Evolutionary conservation across 2,797 vertebrate species (phyloP).

Genomic region (Sus cebifrons): DNA sequence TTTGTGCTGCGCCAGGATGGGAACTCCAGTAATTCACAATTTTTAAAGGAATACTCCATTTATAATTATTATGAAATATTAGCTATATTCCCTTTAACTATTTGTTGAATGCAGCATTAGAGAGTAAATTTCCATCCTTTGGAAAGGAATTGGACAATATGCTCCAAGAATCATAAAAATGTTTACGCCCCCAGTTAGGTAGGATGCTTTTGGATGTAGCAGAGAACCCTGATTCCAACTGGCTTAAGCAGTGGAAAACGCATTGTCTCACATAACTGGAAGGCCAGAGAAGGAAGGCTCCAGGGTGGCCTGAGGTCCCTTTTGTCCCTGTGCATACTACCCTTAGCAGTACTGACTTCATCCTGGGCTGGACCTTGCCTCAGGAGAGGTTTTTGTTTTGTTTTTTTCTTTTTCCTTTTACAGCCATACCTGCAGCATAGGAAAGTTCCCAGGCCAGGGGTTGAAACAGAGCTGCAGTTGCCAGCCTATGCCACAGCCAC

Average conservation of each 20-base stretch:
- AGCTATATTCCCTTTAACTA: slow-evolving; percentile 15
- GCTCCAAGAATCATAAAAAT: slow-evolving; percentile 35
- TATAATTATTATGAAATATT: neutral
- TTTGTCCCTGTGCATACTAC: neutral
- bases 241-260: slow-evolving; percentile 41
- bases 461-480: too few relatives aligned
- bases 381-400: neutral
- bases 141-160: slow-evolving; percentile 69
- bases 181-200: slow-evolving; percentile 15
- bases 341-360: neutral
- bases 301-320: neutral
- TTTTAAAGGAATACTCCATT: too few relatives aligned
- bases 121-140: slow-evolving; percentile 57
- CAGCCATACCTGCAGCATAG: too few relatives aligned
- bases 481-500: too few relatives aligned
- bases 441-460: too few relatives aligned
- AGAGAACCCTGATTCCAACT: slow-evolving; percentile 45
- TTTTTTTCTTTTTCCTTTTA: too few relatives aligned
- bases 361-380: neutral
- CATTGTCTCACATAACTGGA: neutral
- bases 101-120: slow-evolving; percentile 69
- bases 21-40: too few relatives aligned
- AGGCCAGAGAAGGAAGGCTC: neutral
- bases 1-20: too few relatives aligned
- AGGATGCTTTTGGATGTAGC: slow-evolving; percentile 52